These are phyloP conservation scores for Ladona fulva DNA, from an alignment of 1,140 invertebrate genomes.

Conservation along the genomic window DNA sequence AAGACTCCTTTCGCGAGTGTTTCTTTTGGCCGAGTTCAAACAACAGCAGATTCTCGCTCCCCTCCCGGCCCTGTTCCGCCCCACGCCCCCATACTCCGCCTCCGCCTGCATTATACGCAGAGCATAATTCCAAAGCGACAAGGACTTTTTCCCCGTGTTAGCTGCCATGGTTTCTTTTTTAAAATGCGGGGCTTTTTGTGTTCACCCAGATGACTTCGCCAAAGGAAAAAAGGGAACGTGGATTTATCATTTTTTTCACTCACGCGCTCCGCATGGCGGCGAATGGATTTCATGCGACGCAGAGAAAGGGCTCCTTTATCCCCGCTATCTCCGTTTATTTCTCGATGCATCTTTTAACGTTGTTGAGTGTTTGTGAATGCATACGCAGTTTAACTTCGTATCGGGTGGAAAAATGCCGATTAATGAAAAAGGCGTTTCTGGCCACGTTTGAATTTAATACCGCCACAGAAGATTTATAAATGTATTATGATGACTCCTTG, in stretches of 20 bases:
- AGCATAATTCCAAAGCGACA: conserved; percentile 4
- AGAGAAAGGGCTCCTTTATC: neutral
- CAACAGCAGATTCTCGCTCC: neutral
- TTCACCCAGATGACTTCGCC: neutral
- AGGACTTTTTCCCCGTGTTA: neutral
- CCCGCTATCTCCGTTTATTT: neutral
- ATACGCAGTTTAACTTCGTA: too few relatives aligned
- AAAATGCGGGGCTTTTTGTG: neutral
- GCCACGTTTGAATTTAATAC: too few relatives aligned
- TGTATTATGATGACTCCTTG: too few relatives aligned
- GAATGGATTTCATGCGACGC: neutral
- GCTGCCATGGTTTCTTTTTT: neutral
- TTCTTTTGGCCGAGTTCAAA: too few relatives aligned
- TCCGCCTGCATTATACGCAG: neutral
- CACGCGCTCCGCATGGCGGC: neutral
- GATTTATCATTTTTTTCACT: neutral
- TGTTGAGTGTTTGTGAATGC: too few relatives aligned
- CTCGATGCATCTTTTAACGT: neutral
- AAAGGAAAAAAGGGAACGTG: neutral
- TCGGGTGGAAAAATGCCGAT: too few relatives aligned
- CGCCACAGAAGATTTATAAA: too few relatives aligned
- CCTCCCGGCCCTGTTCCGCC: neutral
- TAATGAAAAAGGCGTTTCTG: too few relatives aligned
- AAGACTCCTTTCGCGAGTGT: too few relatives aligned
- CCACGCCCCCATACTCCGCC: neutral